Conservation (phyloP, 2,888 invertebrate species). For the Sphaerophoria taeniata region DNA sequence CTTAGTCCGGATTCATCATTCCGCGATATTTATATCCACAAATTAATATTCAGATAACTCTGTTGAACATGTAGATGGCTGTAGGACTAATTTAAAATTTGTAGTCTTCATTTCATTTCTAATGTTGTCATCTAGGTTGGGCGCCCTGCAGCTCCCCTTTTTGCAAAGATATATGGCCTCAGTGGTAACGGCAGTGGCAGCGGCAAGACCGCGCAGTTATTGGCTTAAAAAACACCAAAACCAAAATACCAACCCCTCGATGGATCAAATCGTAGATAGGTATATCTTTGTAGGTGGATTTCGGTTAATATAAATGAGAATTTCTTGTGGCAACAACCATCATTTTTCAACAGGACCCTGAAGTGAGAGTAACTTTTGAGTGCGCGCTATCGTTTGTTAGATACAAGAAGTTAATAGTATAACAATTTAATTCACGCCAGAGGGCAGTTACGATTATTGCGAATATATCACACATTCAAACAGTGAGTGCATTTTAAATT, state of each 20-base stretch:
- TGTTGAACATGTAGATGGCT: constrained; percentile 4
- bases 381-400: constrained; percentile 40
- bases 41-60: constrained; percentile 66
- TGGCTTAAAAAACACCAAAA: neutral
- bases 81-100: constrained; percentile 65
- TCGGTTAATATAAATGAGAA: constrained; percentile 61
- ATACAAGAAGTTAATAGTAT: constrained; percentile 2
- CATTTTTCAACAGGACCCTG: constrained; percentile 67
- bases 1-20: constrained; percentile 69
- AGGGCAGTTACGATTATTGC: constrained; percentile 7
- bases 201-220: constrained; percentile 23
- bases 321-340: constrained; percentile 43
- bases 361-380: constrained; percentile 50
- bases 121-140: constrained; percentile 20
- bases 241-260: constrained; percentile 18
- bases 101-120: constrained; percentile 46
- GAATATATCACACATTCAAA: constrained; percentile 1
- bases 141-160: neutral
- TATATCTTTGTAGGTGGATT: constrained; percentile 41
- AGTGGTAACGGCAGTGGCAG: neutral
- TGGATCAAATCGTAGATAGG: constrained; percentile 5
- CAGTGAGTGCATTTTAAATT: constrained; percentile 42
- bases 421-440: constrained; percentile 12
- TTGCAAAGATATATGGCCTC: constrained; percentile 16
- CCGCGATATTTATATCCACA: constrained; percentile 37